Conservation (phyloP, 2,888 invertebrate species). For the Brenthis ino region DNA sequence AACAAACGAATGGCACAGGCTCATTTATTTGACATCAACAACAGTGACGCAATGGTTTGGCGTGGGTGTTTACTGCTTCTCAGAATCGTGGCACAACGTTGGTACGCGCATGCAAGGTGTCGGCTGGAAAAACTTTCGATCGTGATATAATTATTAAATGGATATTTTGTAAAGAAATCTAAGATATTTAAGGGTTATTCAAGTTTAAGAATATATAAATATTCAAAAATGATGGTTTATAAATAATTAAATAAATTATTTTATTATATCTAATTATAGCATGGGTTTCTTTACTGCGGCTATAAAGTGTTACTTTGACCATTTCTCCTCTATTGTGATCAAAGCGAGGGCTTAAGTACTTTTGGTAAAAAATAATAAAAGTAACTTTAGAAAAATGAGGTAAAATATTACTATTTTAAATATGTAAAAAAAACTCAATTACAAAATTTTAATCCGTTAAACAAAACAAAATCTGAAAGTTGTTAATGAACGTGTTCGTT, state of each 20-base stretch:
- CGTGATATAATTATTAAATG: slow-evolving; percentile 8
- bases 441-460: slow-evolving; percentile 31
- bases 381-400: too few relatives aligned
- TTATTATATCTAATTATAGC: too few relatives aligned
- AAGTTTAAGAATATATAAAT: background rate
- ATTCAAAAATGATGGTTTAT: too few relatives aligned
- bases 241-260: too few relatives aligned
- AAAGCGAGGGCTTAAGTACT: too few relatives aligned
- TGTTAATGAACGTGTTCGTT: slow-evolving; percentile 46
- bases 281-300: too few relatives aligned
- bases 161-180: background rate
- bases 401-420: too few relatives aligned
- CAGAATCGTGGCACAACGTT: slow-evolving; percentile 24
- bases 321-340: too few relatives aligned
- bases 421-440: background rate
- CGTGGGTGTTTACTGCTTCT: slow-evolving; percentile 32
- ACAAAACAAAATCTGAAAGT: slow-evolving; percentile 40
- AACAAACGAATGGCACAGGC: slow-evolving; percentile 20
- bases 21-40: slow-evolving; percentile 31
- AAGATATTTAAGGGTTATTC: background rate
- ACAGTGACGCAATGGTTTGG: slow-evolving; percentile 30
- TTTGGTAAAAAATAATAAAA: too few relatives aligned
- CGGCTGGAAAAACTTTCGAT: slow-evolving; percentile 23
- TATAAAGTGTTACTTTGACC: too few relatives aligned
- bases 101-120: slow-evolving; percentile 18